These are phyloP conservation scores for Pollenia amentaria DNA, from an alignment of 2,888 invertebrate genomes.

Conservation along the genomic window DNA sequence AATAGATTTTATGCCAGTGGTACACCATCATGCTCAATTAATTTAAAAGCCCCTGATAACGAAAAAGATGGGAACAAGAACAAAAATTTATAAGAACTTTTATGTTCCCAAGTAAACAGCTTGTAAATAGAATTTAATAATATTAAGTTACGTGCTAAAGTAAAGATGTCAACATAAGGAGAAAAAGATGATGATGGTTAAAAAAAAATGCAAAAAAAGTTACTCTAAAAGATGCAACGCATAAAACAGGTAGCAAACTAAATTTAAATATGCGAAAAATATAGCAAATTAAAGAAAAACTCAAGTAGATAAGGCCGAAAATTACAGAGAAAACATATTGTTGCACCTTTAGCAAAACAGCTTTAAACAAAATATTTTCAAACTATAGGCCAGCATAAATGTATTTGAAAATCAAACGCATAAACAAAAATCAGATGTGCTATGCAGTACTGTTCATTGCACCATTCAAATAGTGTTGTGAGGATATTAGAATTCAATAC, in stretches of 20 bases:
- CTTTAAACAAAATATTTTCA: too few relatives aligned
- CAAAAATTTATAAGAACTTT: neutral
- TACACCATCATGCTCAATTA: slow-evolving; percentile 58
- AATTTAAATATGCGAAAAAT: neutral
- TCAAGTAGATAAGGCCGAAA: neutral
- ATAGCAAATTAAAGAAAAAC: neutral
- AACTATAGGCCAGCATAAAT: too few relatives aligned
- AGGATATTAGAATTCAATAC: too few relatives aligned
- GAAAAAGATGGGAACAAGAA: neutral
- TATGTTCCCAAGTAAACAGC: slow-evolving; percentile 45
- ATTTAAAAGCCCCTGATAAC: slow-evolving; percentile 46
- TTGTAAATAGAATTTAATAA: slow-evolving; percentile 56
- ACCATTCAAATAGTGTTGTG: too few relatives aligned
- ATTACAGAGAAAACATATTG: neutral
- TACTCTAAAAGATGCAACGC: neutral
- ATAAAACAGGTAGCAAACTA: neutral
- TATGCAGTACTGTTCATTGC: too few relatives aligned
- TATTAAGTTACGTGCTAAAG: slow-evolving; percentile 52
- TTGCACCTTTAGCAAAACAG: neutral
- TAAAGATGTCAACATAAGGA: slow-evolving; percentile 51
- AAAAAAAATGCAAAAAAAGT: neutral
- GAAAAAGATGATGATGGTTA: slow-evolving; percentile 36
- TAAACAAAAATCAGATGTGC: too few relatives aligned
- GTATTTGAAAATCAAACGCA: too few relatives aligned
- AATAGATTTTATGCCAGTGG: slow-evolving; percentile 21